Evolutionary conservation across 2,888 invertebrate genomes (phyloP), one percentile per base, ranked within the genome.

Genomic region (Leucophora obtusa): DNA sequence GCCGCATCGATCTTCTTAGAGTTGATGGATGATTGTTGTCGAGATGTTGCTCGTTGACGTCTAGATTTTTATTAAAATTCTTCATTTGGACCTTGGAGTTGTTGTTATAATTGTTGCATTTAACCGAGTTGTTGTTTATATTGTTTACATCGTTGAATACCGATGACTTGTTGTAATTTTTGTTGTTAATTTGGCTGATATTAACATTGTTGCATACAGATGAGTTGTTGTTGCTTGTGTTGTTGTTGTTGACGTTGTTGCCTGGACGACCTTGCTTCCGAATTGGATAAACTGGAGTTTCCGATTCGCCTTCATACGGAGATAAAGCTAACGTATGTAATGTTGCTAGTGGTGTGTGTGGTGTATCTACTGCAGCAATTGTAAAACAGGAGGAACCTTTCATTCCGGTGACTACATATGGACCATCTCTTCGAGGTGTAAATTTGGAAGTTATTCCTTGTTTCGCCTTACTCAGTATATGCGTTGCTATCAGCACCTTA

Each of bases 391-490:
- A 21, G 38, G 56, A 35, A 11, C 65, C 51, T 38, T 76, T 70
- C 15, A 33, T 51, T 70, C 63, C 70, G n/a, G 83, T 72, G n/a
- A 85, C 82, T 4, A 83, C n/a, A 43, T 87, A 87, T 0, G 86
- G 86, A n/a, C 87, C 87, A 83, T 86, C 87, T 7, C 86, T 71
- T 65, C 85, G 82, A 6, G 87, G 86, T 14, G 83, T 83, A 66
- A 87, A 85, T 63, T 88, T 88, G 6, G 85, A 79, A 18, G 84
- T 83, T 77, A 79, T 68, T 14, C 69, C 73, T 21, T 79, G 82
- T 7, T 72, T 33, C 11, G 83, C 76, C 35, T 84, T 77, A 65
- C 86, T 87, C 2, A 85, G 72, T 6, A 81, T 53, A 51, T 86
- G 43, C 43, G 65, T 85, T 4, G 70, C 72, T 2, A 87, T 82